phyloP scores from a whole-genome alignment of 2,888 invertebrate species.

The Acanthoscelides obtectus region DNA sequence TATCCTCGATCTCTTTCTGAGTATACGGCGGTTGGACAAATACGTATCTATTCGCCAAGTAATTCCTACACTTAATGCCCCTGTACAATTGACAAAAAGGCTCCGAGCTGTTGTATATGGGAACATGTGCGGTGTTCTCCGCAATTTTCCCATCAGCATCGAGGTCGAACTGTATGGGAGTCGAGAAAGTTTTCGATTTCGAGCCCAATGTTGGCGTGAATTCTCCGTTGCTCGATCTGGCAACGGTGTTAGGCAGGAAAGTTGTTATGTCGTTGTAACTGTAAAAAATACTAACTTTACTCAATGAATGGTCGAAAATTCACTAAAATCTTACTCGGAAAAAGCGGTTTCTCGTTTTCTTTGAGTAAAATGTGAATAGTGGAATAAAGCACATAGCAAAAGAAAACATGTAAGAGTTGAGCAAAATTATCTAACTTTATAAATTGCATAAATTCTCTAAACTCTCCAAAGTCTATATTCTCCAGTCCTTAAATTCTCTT shows the following conservation, averaged over 20 bases:
- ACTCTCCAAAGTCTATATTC: too few relatives aligned
- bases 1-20: constrained; percentile 75
- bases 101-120: constrained; percentile 45
- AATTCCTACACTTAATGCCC: constrained; percentile 75
- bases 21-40: constrained; percentile 80
- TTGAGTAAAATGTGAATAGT: too few relatives aligned
- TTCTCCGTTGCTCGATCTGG: constrained; percentile 15
- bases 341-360: too few relatives aligned
- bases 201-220: constrained; percentile 17
- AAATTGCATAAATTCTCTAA: too few relatives aligned
- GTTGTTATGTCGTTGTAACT: constrained; percentile 29
- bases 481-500: too few relatives aligned
- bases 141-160: constrained; percentile 29
- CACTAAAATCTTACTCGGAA: too few relatives aligned
- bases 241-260: constrained; percentile 27
- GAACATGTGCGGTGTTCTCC: constrained; percentile 15
- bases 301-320: too few relatives aligned
- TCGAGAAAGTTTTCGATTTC: constrained; percentile 30
- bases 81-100: constrained; percentile 73
- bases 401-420: too few relatives aligned
- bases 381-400: too few relatives aligned
- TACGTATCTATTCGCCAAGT: constrained; percentile 75
- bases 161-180: constrained; percentile 31
- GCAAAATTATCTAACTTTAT: too few relatives aligned
- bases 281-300: too few relatives aligned